These are phyloP conservation scores for Drosophila parvula DNA, from an alignment of 1,140 invertebrate species.

Conservation along the genomic window DNA sequence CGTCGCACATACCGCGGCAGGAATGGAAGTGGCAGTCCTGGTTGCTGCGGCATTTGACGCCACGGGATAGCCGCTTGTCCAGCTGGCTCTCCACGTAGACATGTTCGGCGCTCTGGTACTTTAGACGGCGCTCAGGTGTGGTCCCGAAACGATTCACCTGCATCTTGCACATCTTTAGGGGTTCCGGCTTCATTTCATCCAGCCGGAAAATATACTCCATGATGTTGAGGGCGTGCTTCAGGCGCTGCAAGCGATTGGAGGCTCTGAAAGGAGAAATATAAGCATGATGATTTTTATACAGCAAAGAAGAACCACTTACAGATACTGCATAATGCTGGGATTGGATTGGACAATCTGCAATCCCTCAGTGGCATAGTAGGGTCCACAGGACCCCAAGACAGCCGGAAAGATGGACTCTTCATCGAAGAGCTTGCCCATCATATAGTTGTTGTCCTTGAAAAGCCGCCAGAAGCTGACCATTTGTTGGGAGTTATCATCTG, in stretches of 20 bases:
- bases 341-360: constrained; percentile 69
- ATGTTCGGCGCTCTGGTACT: constrained; percentile 78
- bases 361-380: constrained; percentile 76
- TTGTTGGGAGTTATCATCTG: constrained; percentile 73
- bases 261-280: constrained; percentile 27
- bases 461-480: constrained; percentile 79
- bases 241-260: constrained; percentile 71
- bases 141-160: constrained; percentile 74
- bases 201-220: constrained; percentile 77
- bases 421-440: constrained; percentile 82
- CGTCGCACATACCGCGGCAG: constrained; percentile 71
- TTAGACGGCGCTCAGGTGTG: constrained; percentile 65
- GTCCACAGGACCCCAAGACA: constrained; percentile 75
- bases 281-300: too few species aligned
- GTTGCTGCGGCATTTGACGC: constrained; percentile 56
- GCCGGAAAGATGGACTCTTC: constrained; percentile 78
- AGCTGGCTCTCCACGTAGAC: constrained; percentile 74
- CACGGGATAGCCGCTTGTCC: constrained; percentile 70
- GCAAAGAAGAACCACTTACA: constrained; percentile 41
- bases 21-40: constrained; percentile 72
- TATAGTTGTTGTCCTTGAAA: constrained; percentile 81
- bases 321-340: constrained; percentile 72
- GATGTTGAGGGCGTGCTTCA: constrained; percentile 75
- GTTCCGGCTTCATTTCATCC: constrained; percentile 81
- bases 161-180: constrained; percentile 80